phyloP scores from a whole-genome alignment of 2,113 vertebrate genomes.

The Acanthisitta chloris region DNA sequence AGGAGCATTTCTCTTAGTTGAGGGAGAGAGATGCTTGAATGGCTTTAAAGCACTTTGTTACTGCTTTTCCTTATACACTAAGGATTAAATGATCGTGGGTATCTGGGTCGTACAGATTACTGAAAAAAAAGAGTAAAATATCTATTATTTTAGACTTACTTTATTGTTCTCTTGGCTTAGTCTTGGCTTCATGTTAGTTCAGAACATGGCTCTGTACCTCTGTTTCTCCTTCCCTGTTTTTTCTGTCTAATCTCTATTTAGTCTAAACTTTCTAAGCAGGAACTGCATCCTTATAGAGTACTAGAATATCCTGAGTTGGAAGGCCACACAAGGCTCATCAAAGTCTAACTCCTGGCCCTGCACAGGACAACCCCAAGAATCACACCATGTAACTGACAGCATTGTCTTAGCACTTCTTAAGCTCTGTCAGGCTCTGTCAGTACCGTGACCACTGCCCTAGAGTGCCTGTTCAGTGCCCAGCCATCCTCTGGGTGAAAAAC shows the following conservation, averaged over 20 bases:
- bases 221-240: neutral
- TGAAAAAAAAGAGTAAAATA: neutral
- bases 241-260: neutral
- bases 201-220: neutral
- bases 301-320: neutral
- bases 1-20: neutral
- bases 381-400: neutral
- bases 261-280: neutral
- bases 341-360: neutral
- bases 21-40: neutral
- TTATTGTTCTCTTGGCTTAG: neutral
- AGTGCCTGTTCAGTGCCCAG: neutral
- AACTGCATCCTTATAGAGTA: neutral
- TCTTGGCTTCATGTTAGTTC: neutral
- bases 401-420: neutral
- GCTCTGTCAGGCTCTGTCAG: neutral
- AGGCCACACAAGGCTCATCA: neutral
- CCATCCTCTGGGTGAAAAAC: neutral
- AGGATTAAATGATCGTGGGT: neutral
- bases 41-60: neutral
- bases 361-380: neutral
- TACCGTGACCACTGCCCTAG: neutral
- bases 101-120: neutral
- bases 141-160: neutral
- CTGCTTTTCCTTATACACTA: neutral